Evolutionary conservation across 2,113 vertebrate genomes (phyloP).

Genomic region (Axis porcinus): DNA sequence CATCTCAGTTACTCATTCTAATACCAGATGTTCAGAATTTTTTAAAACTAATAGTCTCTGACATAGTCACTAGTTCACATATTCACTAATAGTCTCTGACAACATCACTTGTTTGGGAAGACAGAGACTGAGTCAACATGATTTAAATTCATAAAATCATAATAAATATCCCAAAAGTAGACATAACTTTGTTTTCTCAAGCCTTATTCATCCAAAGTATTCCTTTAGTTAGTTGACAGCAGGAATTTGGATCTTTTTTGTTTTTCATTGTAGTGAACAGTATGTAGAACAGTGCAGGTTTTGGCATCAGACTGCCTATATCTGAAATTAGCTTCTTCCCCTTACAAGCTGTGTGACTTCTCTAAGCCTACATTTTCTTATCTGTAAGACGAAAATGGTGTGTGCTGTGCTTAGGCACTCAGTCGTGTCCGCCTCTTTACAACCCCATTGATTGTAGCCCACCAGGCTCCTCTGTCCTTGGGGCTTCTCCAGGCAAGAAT

Average conservation of each 20-base stretch:
- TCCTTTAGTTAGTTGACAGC: background rate
- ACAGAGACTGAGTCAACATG: background rate
- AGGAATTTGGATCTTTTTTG: background rate
- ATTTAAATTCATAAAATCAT: constrained; percentile 13
- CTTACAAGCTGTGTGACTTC: background rate
- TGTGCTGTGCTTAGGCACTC: background rate
- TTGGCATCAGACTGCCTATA: background rate
- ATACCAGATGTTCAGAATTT: background rate
- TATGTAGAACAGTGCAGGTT: background rate
- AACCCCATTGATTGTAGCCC: background rate
- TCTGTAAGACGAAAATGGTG: background rate
- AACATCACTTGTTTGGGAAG: background rate
- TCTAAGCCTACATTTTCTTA: constrained; percentile 23
- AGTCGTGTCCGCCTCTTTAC: background rate
- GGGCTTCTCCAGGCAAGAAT: background rate
- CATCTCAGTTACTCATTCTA: background rate
- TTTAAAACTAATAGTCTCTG: background rate
- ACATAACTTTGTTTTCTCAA: background rate
- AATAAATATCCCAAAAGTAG: background rate
- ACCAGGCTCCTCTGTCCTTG: background rate
- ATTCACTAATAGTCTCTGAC: background rate
- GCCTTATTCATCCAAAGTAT: background rate
- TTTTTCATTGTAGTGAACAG: background rate
- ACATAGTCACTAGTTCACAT: background rate
- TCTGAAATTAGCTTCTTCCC: background rate